These are phyloP conservation scores for Balanococcus diminutus DNA, from an alignment of 2,888 invertebrate species.

Conservation along the genomic window DNA sequence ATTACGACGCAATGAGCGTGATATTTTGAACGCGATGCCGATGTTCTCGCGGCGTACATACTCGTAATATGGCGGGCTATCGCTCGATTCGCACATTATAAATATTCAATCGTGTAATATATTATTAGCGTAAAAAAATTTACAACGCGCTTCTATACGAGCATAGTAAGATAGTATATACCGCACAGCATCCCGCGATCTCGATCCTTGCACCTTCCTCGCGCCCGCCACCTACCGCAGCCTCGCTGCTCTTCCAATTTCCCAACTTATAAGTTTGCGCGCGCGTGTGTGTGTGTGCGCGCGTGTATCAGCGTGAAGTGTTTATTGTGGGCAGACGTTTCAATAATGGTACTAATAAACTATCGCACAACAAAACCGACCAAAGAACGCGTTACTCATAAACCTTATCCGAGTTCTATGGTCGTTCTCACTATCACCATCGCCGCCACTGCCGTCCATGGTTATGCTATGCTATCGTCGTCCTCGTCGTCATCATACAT, in stretches of 20 bases:
- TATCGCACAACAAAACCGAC: conserved; percentile 42
- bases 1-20: conserved; percentile 30
- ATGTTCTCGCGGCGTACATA: background rate
- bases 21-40: conserved; percentile 6
- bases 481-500: background rate
- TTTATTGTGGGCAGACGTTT: conserved; percentile 55
- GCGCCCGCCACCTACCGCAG: background rate
- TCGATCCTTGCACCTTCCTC: too few species aligned
- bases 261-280: background rate
- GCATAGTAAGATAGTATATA: background rate
- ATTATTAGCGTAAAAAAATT: conserved; percentile 35
- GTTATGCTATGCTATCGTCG: background rate
- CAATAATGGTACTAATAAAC: conserved; percentile 52
- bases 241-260: background rate
- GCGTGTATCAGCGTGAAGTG: conserved; percentile 44
- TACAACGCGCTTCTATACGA: conserved; percentile 17
- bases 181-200: background rate
- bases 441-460: background rate
- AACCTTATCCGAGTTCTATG: conserved; percentile 22
- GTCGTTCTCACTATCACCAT: background rate
- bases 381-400: conserved; percentile 53
- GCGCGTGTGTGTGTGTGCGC: background rate
- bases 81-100: conserved; percentile 52
- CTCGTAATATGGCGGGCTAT: conserved; percentile 36
- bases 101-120: conserved; percentile 48